Evolutionary conservation across 2,113 vertebrate species (phyloP).

Genomic region (Motacilla alba): DNA sequence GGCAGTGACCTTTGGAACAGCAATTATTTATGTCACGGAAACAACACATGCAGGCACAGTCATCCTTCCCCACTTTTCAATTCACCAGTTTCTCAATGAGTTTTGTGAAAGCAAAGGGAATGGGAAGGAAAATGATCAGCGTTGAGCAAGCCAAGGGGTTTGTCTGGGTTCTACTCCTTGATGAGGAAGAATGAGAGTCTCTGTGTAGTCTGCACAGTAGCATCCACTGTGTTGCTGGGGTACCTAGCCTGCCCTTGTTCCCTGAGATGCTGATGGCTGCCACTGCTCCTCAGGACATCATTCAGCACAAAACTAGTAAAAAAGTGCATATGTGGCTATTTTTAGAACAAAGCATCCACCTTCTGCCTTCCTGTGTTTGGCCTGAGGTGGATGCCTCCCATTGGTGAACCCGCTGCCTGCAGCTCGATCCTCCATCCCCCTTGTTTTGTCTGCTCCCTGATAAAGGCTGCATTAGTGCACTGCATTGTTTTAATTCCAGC

Average conservation of each 20-base stretch:
- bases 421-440: neutral
- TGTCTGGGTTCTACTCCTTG: neutral
- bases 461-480: neutral
- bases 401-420: neutral
- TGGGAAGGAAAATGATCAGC: neutral
- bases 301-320: neutral
- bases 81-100: neutral
- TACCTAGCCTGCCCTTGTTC: neutral
- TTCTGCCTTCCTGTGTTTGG: neutral
- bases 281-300: neutral
- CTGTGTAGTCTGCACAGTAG: neutral
- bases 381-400: neutral
- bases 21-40: neutral
- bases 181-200: neutral
- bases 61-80: neutral
- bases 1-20: neutral
- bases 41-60: neutral
- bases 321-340: neutral
- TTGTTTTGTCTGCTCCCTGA: slow-evolving; percentile 12
- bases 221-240: rapidly evolving
- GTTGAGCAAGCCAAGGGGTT: neutral
- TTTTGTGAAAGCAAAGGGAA: neutral
- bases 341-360: neutral
- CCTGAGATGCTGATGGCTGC: neutral
- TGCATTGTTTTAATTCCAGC: slow-evolving; percentile 37